Percentiles rank a stretch among this genome's conserved stretches.
phyloP scores from a whole-genome alignment of 1,140 invertebrate species.

The Tetragnatha versicolor region DNA sequence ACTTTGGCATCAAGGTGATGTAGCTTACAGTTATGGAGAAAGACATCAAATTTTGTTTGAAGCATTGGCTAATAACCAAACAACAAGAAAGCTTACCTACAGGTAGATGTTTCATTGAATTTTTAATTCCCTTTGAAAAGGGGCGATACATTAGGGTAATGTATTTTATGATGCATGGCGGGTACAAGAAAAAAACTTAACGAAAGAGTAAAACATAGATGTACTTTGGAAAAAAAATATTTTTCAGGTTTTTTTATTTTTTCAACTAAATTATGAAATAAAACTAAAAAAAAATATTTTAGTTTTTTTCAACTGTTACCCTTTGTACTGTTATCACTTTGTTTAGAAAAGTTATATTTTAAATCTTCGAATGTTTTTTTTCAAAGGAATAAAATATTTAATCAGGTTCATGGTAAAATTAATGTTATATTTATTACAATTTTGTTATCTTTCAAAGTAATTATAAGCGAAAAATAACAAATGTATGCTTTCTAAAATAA shows the following conservation, averaged over 20 bases:
- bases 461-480: no score
- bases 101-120: constrained; percentile 30
- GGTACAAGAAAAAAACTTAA: background rate
- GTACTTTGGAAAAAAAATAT: background rate
- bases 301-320: no score
- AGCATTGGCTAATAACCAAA: constrained; percentile 16
- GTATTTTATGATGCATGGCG: background rate
- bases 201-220: background rate
- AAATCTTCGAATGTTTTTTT: constrained; percentile 71
- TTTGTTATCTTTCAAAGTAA: no score
- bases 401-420: constrained; percentile 63
- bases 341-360: constrained; percentile 17
- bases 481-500: no score
- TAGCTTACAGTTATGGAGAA: constrained; percentile 42
- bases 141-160: no score
- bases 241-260: background rate
- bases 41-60: constrained; percentile 34
- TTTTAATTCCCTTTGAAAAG: no score
- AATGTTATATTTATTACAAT: background rate
- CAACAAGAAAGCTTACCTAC: constrained; percentile 8
- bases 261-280: constrained; percentile 1
- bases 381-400: constrained; percentile 69
- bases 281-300: no score
- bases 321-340: no score
- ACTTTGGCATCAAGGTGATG: constrained; percentile 67